Evolutionary conservation across 2,113 vertebrate species (phyloP), one percentile per base, ranked within the genome.

Genomic region (Neolamprologus fasciatus): DNA sequence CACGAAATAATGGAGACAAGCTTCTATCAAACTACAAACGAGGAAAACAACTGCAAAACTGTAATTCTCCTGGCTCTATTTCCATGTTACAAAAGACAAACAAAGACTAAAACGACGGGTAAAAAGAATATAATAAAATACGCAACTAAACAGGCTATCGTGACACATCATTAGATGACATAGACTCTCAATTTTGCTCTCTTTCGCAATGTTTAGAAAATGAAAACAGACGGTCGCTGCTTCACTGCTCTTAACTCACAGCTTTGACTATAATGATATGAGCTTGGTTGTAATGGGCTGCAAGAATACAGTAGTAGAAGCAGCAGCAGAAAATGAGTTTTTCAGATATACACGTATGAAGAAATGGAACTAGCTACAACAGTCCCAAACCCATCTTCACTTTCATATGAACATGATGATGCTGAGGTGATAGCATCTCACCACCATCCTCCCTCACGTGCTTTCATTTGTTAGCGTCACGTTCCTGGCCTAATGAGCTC

Each of bases 401-500:
- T 54, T 73, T 35, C 66, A 23, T 42, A 76, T 61, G 3, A 51
- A n/a, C 68, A 21, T 3, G 63, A 7, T 7, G 9, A 88, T 35
- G 82, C 80, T 81, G 79, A 55, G 63, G 80, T 42, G 61, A 58
- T 4, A 45, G 35, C 5, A 50, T 40, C 68, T 23, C 28, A 19
- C 35, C 11, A 23, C 40, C 57, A 40, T n/a, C 26, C 58, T 80
- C 42, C 33, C 28, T 50, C 51, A 9, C 9, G 31, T 19, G 63
- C 23, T 81, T 86, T 63, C 3, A 37, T 68, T 16, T 80, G 55
- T 61, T 57, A 40, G 80, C 21, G 2, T 85, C 91, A 76, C 16
- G 54, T 91, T 89, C 61, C 13, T 9, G 31, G 80, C 14, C 63
- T 92, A 89, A 94, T 92, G 87, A 92, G 91, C 92, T 91, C 89